phyloP scores from a whole-genome alignment of 1,140 invertebrate genomes.

The Trichonephila clavata region DNA sequence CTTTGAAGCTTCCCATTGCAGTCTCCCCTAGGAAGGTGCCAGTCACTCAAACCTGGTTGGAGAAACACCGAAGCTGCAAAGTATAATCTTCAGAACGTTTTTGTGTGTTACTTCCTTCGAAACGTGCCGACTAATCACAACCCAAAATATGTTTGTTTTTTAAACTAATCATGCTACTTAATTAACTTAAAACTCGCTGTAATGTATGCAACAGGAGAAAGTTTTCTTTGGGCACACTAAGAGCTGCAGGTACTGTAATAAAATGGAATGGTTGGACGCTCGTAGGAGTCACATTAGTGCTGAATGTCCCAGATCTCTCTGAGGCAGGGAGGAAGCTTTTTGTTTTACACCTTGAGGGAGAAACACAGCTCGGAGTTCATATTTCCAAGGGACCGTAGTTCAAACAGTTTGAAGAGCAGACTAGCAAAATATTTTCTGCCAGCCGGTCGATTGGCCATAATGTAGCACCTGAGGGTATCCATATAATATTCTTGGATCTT shows the following conservation, averaged over 20 bases:
- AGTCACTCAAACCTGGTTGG: conserved; percentile 1
- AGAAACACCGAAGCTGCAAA: conserved; percentile 20
- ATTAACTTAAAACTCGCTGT: conserved; percentile 1
- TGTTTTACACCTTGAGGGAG: conserved; percentile 96
- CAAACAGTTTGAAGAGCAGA: conserved; percentile 94
- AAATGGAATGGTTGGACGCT: conserved; percentile 72
- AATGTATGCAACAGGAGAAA: background rate
- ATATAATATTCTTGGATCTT: conserved; percentile 98
- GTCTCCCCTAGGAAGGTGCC: background rate
- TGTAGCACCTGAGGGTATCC: conserved; percentile 92
- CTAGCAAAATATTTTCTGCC: conserved; percentile 91
- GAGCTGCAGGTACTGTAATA: conserved; percentile 62
- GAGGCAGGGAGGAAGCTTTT: conserved; percentile 95
- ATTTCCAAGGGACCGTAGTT: conserved; percentile 95
- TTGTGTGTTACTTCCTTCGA: conserved; percentile 64
- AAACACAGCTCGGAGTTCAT: conserved; percentile 98
- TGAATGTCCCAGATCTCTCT: conserved; percentile 96
- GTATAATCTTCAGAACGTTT: conserved; percentile 22
- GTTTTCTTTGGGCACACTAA: background rate
- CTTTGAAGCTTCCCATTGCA: conserved; percentile 4
- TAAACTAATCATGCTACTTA: background rate
- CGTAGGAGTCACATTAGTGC: conserved; percentile 65
- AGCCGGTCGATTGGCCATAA: conserved; percentile 87
- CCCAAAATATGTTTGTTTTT: conserved; percentile 43
- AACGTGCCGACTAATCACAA: conserved; percentile 51